Base-by-base conservation (phyloP, 2,888 invertebrate species). In the Troides helena region DNA sequence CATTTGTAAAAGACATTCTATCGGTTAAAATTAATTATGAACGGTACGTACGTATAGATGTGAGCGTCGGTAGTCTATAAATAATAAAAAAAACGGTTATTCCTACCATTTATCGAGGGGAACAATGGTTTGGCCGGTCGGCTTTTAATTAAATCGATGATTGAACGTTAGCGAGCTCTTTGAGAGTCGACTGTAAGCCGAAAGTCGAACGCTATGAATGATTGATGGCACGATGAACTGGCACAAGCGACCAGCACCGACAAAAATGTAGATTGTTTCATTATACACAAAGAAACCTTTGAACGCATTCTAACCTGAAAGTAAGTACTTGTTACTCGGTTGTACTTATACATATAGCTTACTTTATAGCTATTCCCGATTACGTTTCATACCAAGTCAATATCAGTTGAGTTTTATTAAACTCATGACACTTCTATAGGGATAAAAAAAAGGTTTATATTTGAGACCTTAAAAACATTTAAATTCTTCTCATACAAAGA, bases 91-190 rank as follows among this genome's bases (percentile, higher is more conserved):
- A n/a, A n/a, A 18, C 56, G 12, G 56, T 57, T 57, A 17, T 57
- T 10, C 17, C 6, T 59, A 21, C 25, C 59, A 17, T 50, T 50
- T 62, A 62, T 57, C 30, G 57, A 50, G 18, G 14, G 60, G 21
- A 61, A 67, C 61, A 61, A 67, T 67, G 36, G 67, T 53, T 67
- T 53, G 61, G 18, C 67, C 46, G 59, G 17, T 61, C 8, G 53
- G 23, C 67, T 67, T 67, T 61, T 61, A 67, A 67, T 67, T 67
- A 67, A 56, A 67, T 67, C 61, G 67, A 67, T 67, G 61, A 61
- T 61, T 62, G 61, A 67, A 67, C 60, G 36, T 30, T 36, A 21
- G 53, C 60, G 17, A 30, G 63, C 53, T 53, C 21, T 61, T 53
- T 30, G 53, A 23, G 39, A 10, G 50, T n/a, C 61, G 61, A 18